phyloP scores from a whole-genome alignment of 2,797 vertebrate species.

The Cephalopachus bancanus region DNA sequence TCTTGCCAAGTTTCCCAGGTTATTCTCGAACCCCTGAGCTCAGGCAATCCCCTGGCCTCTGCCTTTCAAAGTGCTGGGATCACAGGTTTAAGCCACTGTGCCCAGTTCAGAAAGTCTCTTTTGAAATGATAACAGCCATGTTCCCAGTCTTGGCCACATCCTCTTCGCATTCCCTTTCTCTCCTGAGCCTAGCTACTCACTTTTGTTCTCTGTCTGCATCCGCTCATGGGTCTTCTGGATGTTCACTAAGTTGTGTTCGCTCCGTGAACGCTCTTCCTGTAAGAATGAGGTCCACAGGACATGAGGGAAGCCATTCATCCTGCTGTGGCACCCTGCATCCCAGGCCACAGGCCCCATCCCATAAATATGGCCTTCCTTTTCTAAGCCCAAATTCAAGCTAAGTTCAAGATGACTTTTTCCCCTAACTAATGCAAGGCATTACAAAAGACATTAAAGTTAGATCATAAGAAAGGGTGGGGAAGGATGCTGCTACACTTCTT shows the following conservation, averaged over 20 bases:
- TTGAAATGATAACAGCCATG: fast-evolving
- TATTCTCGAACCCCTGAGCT: no score
- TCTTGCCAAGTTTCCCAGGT: no score
- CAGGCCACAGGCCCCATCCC: not conserved
- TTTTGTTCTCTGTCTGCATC: slow-evolving; percentile 98
- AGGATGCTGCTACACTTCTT: not conserved
- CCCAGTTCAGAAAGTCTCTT: not conserved
- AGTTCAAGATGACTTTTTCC: not conserved
- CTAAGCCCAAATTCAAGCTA: not conserved
- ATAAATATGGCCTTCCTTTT: not conserved
- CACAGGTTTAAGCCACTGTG: no score
- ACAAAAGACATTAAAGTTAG: slow-evolving; percentile 19
- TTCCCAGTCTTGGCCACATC: fast-evolving
- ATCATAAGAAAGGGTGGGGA: not conserved
- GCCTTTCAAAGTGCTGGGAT: no score
- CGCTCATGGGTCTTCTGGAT: slow-evolving; percentile 97
- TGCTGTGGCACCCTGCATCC: not conserved
- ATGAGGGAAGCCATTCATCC: not conserved
- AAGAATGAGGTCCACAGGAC: slow-evolving; percentile 9
- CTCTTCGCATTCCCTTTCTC: fast-evolving
- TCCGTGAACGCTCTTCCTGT: slow-evolving; percentile 95
- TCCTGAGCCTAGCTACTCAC: slow-evolving; percentile 85
- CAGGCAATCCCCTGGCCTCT: no score
- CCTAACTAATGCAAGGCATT: not conserved
- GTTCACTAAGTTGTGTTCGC: slow-evolving; percentile 96